These are phyloP conservation scores for Dallia pectoralis DNA, from an alignment of 2,797 vertebrate species.

Conservation along the genomic window DNA sequence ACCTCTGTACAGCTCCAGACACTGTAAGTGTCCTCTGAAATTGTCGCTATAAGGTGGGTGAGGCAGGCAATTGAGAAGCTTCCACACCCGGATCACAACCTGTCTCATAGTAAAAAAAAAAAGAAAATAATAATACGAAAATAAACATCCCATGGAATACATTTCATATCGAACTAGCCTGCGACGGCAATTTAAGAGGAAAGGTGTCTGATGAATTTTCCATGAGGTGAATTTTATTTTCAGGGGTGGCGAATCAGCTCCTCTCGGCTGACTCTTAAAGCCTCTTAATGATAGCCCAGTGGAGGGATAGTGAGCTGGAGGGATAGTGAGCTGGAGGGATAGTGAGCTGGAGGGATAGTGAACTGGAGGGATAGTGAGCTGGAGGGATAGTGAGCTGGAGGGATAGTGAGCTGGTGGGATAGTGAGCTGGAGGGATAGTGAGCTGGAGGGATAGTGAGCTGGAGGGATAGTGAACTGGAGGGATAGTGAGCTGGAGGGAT, in stretches of 20 bases:
- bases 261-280: conserved; percentile 17
- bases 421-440: background rate
- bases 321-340: too few species aligned
- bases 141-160: background rate
- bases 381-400: background rate
- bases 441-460: background rate
- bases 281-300: conserved; percentile 18
- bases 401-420: too few species aligned
- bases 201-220: conserved; percentile 23
- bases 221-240: conserved; percentile 28
- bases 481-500: background rate
- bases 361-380: background rate
- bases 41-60: conserved; percentile 3
- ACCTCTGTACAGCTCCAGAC: background rate
- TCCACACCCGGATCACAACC: background rate
- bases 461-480: background rate
- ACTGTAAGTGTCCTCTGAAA: background rate
- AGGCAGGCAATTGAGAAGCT: conserved; percentile 17
- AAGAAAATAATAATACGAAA: background rate
- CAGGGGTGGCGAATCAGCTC: background rate
- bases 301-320: conserved; percentile 8
- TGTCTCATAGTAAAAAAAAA: background rate
- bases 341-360: background rate
- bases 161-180: background rate
- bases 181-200: conserved; percentile 11